Base-by-base conservation (phyloP, 2,797 vertebrate species). In the Leptodactylus fallax region DNA sequence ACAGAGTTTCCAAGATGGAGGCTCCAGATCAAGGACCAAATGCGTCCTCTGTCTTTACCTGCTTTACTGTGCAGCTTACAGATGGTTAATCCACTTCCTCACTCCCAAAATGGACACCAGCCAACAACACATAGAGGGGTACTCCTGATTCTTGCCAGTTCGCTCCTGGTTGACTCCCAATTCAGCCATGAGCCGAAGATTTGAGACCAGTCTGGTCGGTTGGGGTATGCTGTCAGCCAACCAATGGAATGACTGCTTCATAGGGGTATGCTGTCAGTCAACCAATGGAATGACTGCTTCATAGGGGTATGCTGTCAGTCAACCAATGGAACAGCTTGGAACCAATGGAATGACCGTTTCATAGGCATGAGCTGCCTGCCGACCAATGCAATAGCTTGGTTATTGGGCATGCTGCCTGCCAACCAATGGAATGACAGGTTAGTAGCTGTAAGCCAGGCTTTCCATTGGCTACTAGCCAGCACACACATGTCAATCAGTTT, bases 1-100 rank as follows among this genome's bases (percentile, higher is more conserved):
- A 60, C 25, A 0, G 27, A 79, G 25, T 55, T 16, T 55, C 55
- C 53, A 45, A 79, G 55, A 79, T 60, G n/a, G 76, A 55, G 76
- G 8, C 25, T 19, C 55, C 14, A 1, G 55, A 36, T 80, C 72
- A 17, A 45, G 86, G 69, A 65, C 69, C 86, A 83, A 67, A 69
- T 13, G 1, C 53, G 47, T 36, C 69, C 83, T 76, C 53, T 25
- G 69, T n/a, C 61, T 67, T 17, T 69, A 36, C 25, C 65, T 36
- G 67, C 14, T 71, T 45, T 71, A 71, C 27, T 45, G 7, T 36
- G 27, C 25, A 36, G 27, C 67, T 23, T n/a, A 49, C 4, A 49
- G 19, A 74, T 0, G 45, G 71, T 49, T 74, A 74, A 49, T 51
- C 7, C 14, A 17, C 7, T 71, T 71, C 16, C 25, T 58, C 14